phyloP scores from a whole-genome alignment of 2,888 invertebrate species.

The Imbricaverruca yamaguchii region DNA sequence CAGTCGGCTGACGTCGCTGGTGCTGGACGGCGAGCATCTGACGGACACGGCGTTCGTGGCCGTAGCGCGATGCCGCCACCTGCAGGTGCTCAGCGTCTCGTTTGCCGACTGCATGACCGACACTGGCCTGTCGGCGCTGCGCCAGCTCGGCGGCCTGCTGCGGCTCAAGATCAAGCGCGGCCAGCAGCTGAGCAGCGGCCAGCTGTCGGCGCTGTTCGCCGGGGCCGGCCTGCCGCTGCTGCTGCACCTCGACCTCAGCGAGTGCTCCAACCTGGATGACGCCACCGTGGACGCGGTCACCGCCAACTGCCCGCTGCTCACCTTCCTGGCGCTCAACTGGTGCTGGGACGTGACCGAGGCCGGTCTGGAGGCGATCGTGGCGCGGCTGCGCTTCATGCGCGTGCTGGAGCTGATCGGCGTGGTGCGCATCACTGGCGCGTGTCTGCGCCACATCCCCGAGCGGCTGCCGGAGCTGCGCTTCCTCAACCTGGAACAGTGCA shows the following conservation, averaged over 20 bases:
- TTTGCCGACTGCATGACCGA: conserved; percentile 33
- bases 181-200: conserved; percentile 27
- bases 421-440: conserved; percentile 29
- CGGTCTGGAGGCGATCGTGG: conserved; percentile 29
- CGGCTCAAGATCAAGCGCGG: conserved; percentile 31
- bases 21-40: conserved; percentile 32
- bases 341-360: conserved; percentile 34
- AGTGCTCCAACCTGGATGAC: conserved; percentile 31
- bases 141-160: conserved; percentile 27
- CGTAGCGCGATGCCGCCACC: conserved; percentile 26
- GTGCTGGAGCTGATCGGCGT: conserved; percentile 31
- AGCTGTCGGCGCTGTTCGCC: conserved; percentile 27
- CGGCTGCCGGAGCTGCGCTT: conserved; percentile 28
- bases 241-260: conserved; percentile 30
- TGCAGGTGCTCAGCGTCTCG: conserved; percentile 30
- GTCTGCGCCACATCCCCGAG: conserved; percentile 27
- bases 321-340: conserved; percentile 31
- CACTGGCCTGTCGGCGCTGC: conserved; percentile 28
- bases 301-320: conserved; percentile 27
- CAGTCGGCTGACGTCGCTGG: conserved; percentile 25
- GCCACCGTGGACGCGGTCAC: conserved; percentile 28
- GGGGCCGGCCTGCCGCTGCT: conserved; percentile 25
- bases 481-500: conserved; percentile 33
- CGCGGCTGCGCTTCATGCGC: conserved; percentile 26
- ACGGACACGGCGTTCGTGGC: conserved; percentile 29